Evolutionary conservation across 2,888 invertebrate genomes (phyloP).

Genomic region (Andrena flavipes): DNA sequence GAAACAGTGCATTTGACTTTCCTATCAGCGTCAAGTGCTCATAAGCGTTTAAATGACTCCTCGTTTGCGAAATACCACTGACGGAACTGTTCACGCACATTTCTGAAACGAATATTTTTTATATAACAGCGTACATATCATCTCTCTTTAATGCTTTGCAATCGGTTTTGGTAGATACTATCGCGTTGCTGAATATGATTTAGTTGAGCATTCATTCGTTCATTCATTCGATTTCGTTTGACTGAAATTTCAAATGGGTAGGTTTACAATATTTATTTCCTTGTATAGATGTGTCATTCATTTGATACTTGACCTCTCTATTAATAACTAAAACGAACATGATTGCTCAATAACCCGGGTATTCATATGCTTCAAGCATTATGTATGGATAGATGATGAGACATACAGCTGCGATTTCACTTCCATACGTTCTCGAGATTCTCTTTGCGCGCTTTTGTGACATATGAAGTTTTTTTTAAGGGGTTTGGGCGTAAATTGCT

Average conservation of each 20-base stretch:
- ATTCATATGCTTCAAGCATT: too few relatives aligned
- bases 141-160: conserved; percentile 6
- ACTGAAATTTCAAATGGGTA: neutral
- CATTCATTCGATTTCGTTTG: neutral
- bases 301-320: neutral
- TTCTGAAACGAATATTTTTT: conserved; percentile 64
- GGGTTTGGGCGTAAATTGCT: too few relatives aligned
- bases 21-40: conserved; percentile 67
- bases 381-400: too few relatives aligned
- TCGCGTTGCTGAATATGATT: conserved; percentile 34
- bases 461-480: too few relatives aligned
- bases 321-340: neutral
- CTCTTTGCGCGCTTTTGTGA: too few relatives aligned
- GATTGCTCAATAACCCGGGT: too few relatives aligned
- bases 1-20: conserved; percentile 71
- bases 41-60: conserved; percentile 74
- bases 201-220: neutral
- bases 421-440: too few relatives aligned
- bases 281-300: neutral
- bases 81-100: conserved; percentile 68
- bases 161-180: conserved; percentile 28
- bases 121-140: conserved; percentile 6
- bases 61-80: conserved; percentile 74
- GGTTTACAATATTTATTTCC: neutral
- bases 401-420: too few relatives aligned